Base-by-base conservation (phyloP, 2,888 invertebrate genomes). In the Gastracanthus pulcherrimus region DNA sequence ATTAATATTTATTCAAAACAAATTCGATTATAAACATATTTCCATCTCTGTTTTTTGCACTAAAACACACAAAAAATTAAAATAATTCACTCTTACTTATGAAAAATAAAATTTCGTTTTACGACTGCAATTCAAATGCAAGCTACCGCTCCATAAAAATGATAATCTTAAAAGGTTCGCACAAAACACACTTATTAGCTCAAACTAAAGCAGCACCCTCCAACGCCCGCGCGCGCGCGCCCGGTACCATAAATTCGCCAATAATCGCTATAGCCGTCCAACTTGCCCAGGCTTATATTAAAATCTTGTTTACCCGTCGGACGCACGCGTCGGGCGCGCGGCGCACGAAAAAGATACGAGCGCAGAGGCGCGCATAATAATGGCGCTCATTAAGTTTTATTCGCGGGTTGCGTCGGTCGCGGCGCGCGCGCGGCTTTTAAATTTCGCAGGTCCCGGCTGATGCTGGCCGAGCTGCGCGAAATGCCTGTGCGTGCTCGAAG, bases 331-430 rank as follows among this genome's bases (percentile, higher is more conserved):
- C 26, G n/a, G 6, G 16, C 31, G 16, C n/a, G 62, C 36, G 31
- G 6, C 60, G 60, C 31, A 5, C 4, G 13, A 16, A 45, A 13
- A 11, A 13, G 13, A n/a, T 11, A 31, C 29, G 34, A 13, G 16
- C 16, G 4, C 31, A 34, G 16, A 58, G 16, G 7, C 34, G 23
- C 64, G 48, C 67, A 76, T 67, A 76, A 76, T 76, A 76, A 76
- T 26, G 66, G 29, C 34, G n/a, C 67, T 58, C 67, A 41, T 76
- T 67, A 76, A 67, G 13, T 75, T 76, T 76, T 76, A 76, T 76
- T 76, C 66, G 58, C 67, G 48, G 9, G 41, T 58, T 62, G 45
- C 45, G 45, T 31, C 74, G 19, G 31, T 23, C 3, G 13, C 41
- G 72, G 58, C n/a, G n/a, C 74, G 19, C 19, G 19, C 3, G 13